Base-by-base conservation (phyloP, 2,797 vertebrate genomes). In the Nasua narica region DNA sequence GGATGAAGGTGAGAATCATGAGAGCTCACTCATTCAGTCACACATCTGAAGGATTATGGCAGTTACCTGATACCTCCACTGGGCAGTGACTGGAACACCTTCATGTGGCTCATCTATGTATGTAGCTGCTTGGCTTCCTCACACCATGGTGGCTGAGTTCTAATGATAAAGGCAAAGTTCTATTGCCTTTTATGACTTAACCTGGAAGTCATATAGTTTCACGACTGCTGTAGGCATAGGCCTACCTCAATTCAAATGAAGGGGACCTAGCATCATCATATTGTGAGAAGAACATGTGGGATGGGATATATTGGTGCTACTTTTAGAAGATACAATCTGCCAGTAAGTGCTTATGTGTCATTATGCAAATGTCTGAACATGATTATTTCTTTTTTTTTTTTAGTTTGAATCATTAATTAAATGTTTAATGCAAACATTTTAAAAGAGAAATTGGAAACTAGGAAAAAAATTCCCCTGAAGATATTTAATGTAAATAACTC, bases 401-500 rank as follows among this genome's bases (percentile, higher is more conserved):
- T 58, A 65, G 46, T 95, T 96, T 93, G 62, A 88, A 89, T 95
- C 27, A 97, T 94, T 95, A 96, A 87, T 86, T 97, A 77, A 83
- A 78, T 52, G 87, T 94, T 90, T 72, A 89, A 76, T 94, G 69
- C 97, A 95, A 82, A 92, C 92, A 82, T 94, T 58, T 91, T 56
- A 89, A 97, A 97, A 83, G 27, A 78, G 77, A 96, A 97, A 97
- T 58, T 87, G 11, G 65, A 88, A 97, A 94, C 78, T 96, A 96
- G 95, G 94, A 98, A 94, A 98, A 94, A 98, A 77, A 62, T n/a
- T 82, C 87, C 84, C 77, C 95, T 93, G 90, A 67, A 97, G 93
- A 72, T 90, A 93, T 95, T 97, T 96, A 97, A 96, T 95, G 69
- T 56, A 97, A 96, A 81, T 97, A 98, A 98, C 76, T 98, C 97